These are phyloP conservation scores for Zeugodacus cucurbitae DNA, from an alignment of 1,140 invertebrate species.

Conservation along the genomic window DNA sequence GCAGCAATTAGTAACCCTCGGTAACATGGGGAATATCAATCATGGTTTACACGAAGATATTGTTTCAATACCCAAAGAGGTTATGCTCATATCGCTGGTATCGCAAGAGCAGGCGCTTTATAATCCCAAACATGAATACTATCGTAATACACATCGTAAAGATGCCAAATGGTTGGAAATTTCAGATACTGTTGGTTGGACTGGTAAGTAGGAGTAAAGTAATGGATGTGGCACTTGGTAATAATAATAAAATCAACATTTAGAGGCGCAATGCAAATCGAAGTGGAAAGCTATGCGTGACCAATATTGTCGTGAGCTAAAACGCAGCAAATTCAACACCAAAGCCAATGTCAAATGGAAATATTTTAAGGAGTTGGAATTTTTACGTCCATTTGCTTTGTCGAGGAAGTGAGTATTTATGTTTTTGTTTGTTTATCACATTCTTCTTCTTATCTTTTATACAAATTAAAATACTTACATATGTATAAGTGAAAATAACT, in stretches of 20 bases:
- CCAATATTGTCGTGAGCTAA: constrained; percentile 62
- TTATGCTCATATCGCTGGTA: constrained; percentile 59
- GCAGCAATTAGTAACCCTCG: constrained; percentile 37
- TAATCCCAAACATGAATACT: constrained; percentile 60
- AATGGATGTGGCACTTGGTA: neutral
- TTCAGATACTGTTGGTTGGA: constrained; percentile 56
- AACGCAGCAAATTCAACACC: constrained; percentile 56
- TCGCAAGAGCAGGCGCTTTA: constrained; percentile 59
- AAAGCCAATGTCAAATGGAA: constrained; percentile 62
- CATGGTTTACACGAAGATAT: constrained; percentile 42
- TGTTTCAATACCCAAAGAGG: constrained; percentile 42
- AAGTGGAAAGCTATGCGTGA: constrained; percentile 63
- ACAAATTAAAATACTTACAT: neutral
- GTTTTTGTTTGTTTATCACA: neutral
- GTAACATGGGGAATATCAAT: constrained; percentile 23
- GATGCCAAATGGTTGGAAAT: constrained; percentile 61
- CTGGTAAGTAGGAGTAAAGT: constrained; percentile 48
- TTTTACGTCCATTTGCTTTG: constrained; percentile 59
- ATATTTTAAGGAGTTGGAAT: constrained; percentile 62
- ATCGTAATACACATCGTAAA: constrained; percentile 58
- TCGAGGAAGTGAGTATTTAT: constrained; percentile 54
- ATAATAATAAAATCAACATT: neutral
- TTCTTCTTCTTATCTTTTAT: neutral
- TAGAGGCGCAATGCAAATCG: constrained; percentile 58
- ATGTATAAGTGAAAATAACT: neutral